These are phyloP conservation scores for Cyclargus thomasi DNA, from an alignment of 1,140 invertebrate species.

Conservation along the genomic window DNA sequence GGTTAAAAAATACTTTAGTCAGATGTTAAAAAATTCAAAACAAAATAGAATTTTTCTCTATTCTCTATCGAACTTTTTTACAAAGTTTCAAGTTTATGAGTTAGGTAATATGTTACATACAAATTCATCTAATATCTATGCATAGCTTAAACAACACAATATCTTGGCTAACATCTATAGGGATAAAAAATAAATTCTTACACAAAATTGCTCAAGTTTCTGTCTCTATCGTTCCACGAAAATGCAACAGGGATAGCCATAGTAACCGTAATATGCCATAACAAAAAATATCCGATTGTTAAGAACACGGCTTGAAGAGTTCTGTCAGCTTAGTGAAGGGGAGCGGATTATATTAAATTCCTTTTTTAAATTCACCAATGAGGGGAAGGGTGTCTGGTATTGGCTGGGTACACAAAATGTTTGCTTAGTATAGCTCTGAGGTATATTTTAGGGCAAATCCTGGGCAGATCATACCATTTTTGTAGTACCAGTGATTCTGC, in stretches of 20 bases:
- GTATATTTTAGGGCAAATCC: constrained; percentile 48
- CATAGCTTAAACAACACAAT: too few relatives aligned
- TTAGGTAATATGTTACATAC: too few relatives aligned
- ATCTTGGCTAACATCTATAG: not conserved
- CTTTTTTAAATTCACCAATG: constrained; percentile 70
- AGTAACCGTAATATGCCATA: constrained; percentile 6
- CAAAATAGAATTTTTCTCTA: too few relatives aligned
- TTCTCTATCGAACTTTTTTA: too few relatives aligned
- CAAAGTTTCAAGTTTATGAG: too few relatives aligned
- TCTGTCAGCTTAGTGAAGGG: constrained; percentile 46
- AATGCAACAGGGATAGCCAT: not conserved
- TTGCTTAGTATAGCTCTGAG: constrained; percentile 40
- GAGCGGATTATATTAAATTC: constrained; percentile 67
- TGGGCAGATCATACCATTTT: constrained; percentile 34
- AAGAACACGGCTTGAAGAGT: constrained; percentile 26
- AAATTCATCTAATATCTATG: too few relatives aligned
- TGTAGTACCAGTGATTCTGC: too few relatives aligned
- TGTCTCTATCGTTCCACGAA: not conserved
- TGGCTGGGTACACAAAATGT: constrained; percentile 39
- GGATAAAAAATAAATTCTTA: not conserved
- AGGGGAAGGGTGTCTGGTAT: constrained; percentile 57
- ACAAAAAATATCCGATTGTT: constrained; percentile 28
- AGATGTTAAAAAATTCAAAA: too few relatives aligned
- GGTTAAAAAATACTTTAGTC: too few relatives aligned
- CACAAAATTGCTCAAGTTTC: not conserved